Evolutionary conservation across 2,888 invertebrate genomes (phyloP).

Genomic region (Chirona hameri): DNA sequence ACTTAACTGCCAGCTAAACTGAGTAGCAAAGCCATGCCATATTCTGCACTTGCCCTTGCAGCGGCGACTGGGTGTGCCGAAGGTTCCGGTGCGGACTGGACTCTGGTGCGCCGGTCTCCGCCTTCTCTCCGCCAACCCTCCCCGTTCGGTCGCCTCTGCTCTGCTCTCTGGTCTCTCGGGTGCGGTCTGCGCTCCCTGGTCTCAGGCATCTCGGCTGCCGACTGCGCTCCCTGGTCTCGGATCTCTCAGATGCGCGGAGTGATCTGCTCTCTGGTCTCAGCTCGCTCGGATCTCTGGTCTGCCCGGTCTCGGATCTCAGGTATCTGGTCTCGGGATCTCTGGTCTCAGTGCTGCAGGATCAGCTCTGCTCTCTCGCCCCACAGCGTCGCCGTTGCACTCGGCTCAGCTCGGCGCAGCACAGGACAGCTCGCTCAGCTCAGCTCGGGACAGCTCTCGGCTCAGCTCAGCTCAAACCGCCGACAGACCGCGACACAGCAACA

Average conservation of each 20-base stretch:
- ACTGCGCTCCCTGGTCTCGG: neutral
- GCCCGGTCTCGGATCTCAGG: neutral
- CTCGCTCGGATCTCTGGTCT: neutral
- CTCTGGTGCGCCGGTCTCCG: too few species aligned
- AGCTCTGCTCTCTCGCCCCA: neutral
- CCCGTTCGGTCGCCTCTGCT: too few species aligned
- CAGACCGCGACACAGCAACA: neutral
- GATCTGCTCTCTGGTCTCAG: neutral
- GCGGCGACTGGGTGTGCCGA: too few species aligned
- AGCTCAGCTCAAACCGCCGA: conserved; percentile 5
- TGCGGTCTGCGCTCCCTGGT: too few species aligned
- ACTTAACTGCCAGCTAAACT: too few species aligned
- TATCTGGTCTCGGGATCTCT: too few species aligned
- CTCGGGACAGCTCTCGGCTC: neutral
- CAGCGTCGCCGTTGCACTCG: neutral
- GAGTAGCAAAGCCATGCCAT: too few species aligned
- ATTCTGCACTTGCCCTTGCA: too few species aligned
- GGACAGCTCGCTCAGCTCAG: neutral
- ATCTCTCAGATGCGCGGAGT: neutral
- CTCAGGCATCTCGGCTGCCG: neutral
- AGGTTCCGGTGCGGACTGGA: too few species aligned
- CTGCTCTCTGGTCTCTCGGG: too few species aligned
- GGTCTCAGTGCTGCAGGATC: too few species aligned
- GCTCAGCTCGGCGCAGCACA: neutral
- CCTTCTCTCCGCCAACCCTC: too few species aligned